These are phyloP conservation scores for Drosophila tanythrix DNA, from an alignment of 2,888 invertebrate species.

Conservation along the genomic window DNA sequence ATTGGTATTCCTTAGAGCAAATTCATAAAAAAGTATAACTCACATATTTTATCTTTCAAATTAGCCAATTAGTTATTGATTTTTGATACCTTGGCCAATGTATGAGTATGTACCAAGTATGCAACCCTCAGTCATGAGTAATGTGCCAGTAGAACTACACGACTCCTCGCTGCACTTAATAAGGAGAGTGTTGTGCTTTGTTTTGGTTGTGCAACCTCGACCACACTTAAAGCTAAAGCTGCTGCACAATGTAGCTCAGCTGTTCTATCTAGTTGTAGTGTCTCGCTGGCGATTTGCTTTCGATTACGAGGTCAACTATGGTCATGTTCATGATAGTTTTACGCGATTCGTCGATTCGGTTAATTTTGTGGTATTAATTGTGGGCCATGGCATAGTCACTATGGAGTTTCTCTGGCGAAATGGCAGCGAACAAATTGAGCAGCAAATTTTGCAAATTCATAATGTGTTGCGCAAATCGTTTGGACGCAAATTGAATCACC, in stretches of 20 bases:
- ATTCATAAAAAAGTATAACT: no score
- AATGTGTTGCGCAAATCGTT: slow-evolving; percentile 16
- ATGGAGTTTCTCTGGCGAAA: slow-evolving; percentile 43
- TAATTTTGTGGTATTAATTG: slow-evolving; percentile 34
- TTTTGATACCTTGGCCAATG: neutral
- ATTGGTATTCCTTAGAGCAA: neutral
- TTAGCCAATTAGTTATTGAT: slow-evolving; percentile 37
- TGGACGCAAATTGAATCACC: slow-evolving; percentile 20
- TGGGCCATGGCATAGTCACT: slow-evolving; percentile 28
- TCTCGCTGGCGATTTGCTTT: slow-evolving; percentile 29
- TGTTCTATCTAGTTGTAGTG: slow-evolving; percentile 23
- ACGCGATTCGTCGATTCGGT: slow-evolving; percentile 28
- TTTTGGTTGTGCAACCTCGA: slow-evolving; percentile 22
- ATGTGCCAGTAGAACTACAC: slow-evolving; percentile 14
- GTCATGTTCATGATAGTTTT: slow-evolving; percentile 23
- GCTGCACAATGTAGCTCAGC: neutral
- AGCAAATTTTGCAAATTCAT: slow-evolving; percentile 20
- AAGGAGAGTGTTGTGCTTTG: slow-evolving; percentile 19
- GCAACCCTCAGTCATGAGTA: slow-evolving; percentile 33
- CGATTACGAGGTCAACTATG: slow-evolving; percentile 26
- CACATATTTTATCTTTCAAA: neutral
- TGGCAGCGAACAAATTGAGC: slow-evolving; percentile 20
- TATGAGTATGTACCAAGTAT: neutral
- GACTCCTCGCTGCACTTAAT: slow-evolving; percentile 25
- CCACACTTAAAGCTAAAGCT: slow-evolving; percentile 10